Base-by-base conservation (phyloP, 2,113 vertebrate species). In the Struthidea cinerea region DNA sequence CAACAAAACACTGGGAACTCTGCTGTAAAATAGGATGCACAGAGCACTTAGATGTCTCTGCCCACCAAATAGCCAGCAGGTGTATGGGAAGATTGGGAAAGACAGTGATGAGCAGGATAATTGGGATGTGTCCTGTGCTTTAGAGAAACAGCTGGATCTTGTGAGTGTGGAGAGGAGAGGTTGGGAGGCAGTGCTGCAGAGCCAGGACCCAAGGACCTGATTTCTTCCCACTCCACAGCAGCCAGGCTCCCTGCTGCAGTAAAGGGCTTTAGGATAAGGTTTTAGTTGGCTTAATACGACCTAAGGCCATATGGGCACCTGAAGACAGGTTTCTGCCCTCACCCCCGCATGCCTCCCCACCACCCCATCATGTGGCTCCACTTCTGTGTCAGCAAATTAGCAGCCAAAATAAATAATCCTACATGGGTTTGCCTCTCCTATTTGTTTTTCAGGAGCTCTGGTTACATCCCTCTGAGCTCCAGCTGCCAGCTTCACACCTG, bases 351-450 rank as follows among this genome's bases (percentile, higher is more conserved):
- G 41, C 46, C 23, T 84, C 16, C 32, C 7, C 50, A 28, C 41
- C 24, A 50, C 9, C 6, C 56, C 35, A 49, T 41, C 14, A 1
- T 3, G 1, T 1, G 0, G 11, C 5, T 76, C n/a, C 1, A 7
- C 57, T 57, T 67, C n/a, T 47, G 37, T 47, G n/a, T 65, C 24
- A 80, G 32, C 50, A 82, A 74, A 57, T 65, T 15, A 60, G 28
- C 42, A 74, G 35, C 9, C 60, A 67, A 67, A 85, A 86, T 33
- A 47, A 57, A 70, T 47, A 47, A 42, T 49, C 61, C 27, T 35
- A 3, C 46, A 14, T 24, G 27, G 4, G 12, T 73, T 89, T 59
- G 13, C 32, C 32, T 70, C n/a, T 69, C 26, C 23, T 73, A 5
- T 47, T 68, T 77, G 15, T 41, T 92, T 65, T 63, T 52, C 44